phyloP scores from a whole-genome alignment of 2,888 invertebrate genomes.

The Mantis religiosa region DNA sequence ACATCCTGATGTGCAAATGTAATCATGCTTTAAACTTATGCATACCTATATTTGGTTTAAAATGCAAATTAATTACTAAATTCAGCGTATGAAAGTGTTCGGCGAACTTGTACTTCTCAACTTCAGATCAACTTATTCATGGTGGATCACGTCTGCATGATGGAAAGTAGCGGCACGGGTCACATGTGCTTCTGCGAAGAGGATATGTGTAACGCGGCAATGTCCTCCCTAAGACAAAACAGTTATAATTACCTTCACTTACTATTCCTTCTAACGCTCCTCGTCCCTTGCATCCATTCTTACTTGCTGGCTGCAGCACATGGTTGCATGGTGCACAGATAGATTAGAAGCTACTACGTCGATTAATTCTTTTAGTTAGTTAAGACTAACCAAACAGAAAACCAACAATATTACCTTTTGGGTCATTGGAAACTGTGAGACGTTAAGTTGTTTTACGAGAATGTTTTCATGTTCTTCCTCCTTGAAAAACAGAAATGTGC shows the following conservation, averaged over 20 bases:
- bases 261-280: constrained; percentile 6
- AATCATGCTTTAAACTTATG: neutral
- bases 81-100: constrained; percentile 83
- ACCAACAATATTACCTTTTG: neutral
- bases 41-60: neutral
- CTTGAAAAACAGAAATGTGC: neutral
- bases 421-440: constrained; percentile 12
- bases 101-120: constrained; percentile 88
- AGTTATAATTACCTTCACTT: neutral
- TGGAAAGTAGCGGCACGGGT: constrained; percentile 96
- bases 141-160: constrained; percentile 98
- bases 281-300: constrained; percentile 12
- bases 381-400: neutral
- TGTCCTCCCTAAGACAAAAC: constrained; percentile 19
- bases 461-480: neutral
- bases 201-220: constrained; percentile 82
- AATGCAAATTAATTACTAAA: neutral
- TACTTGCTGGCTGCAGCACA: constrained; percentile 25
- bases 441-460: neutral
- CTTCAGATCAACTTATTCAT: constrained; percentile 94
- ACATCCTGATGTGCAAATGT: neutral
- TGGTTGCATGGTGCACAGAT: constrained; percentile 31
- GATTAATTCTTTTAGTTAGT: constrained; percentile 11
- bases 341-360: constrained; percentile 18
- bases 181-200: constrained; percentile 99